phyloP scores from a whole-genome alignment of 2,797 vertebrate species.

The Distichodus sexfasciatus region DNA sequence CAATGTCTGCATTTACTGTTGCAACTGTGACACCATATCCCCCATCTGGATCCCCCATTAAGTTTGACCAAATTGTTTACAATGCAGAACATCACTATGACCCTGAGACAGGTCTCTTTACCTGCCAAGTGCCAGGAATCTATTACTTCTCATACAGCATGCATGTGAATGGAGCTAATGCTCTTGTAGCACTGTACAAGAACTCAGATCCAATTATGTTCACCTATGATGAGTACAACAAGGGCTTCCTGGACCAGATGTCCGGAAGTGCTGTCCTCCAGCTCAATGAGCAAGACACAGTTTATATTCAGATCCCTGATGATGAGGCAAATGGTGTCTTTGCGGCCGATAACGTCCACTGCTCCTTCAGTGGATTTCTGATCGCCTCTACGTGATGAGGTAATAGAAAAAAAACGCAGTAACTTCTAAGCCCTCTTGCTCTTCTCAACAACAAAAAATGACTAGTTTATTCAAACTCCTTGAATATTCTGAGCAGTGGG shows the following conservation, averaged over 20 bases:
- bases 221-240: constrained; percentile 95
- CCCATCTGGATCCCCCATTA: constrained; percentile 84
- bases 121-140: constrained; percentile 89
- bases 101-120: constrained; percentile 91
- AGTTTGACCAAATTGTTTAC: constrained; percentile 92
- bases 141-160: constrained; percentile 96
- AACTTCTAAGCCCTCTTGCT: constrained; percentile 71
- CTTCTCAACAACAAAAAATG: constrained; percentile 72
- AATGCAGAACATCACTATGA: constrained; percentile 97
- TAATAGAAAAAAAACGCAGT: constrained; percentile 56
- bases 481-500: constrained; percentile 76
- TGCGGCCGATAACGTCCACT: constrained; percentile 94
- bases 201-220: constrained; percentile 92
- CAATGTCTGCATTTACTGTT: constrained; percentile 92
- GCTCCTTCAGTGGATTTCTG: constrained; percentile 97
- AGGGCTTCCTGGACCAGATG: constrained; percentile 97
- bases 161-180: constrained; percentile 93
- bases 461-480: constrained; percentile 70
- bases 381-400: constrained; percentile 89
- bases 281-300: constrained; percentile 92
- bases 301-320: constrained; percentile 92
- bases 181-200: constrained; percentile 96
- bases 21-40: constrained; percentile 90
- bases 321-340: constrained; percentile 93
- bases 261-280: constrained; percentile 91